Percentiles rank a stretch among this genome's conserved stretches.
Conservation (phyloP, 2,888 invertebrate species). For the Polymixis flavicincta region DNA sequence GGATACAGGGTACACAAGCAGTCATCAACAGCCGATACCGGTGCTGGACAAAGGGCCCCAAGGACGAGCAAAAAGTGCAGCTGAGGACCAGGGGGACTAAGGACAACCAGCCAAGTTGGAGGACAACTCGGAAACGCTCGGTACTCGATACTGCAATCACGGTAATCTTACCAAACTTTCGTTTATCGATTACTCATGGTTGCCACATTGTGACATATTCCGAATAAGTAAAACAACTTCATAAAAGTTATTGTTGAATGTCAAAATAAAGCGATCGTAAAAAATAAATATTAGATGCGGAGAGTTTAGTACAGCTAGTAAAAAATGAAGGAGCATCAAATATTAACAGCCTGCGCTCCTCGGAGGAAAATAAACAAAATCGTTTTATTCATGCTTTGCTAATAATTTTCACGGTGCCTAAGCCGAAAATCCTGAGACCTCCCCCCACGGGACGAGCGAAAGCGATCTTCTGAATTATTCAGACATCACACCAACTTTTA, state of each 20-base stretch:
- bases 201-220: not conserved
- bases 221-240: slow-evolving; percentile 26
- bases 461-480: slow-evolving; percentile 41
- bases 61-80: slow-evolving; percentile 17
- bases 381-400: slow-evolving; percentile 58
- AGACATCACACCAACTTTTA: slow-evolving; percentile 27
- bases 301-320: slow-evolving; percentile 52
- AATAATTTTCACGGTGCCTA: slow-evolving; percentile 57
- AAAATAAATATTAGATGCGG: slow-evolving; percentile 49
- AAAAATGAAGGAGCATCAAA: slow-evolving; percentile 54
- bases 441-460: slow-evolving; percentile 40
- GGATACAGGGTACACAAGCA: not conserved
- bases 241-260: slow-evolving; percentile 36
- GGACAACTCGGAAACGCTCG: not conserved
- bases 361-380: slow-evolving; percentile 55
- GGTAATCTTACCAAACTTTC: not conserved
- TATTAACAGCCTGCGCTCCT: slow-evolving; percentile 42
- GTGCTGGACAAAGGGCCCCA: not conserved
- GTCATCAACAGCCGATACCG: not conserved
- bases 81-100: not conserved
- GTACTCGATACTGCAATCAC: slow-evolving; percentile 4
- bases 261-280: slow-evolving; percentile 47
- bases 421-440: slow-evolving; percentile 50
- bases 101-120: not conserved
- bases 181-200: slow-evolving; percentile 2